Conservation (phyloP, 2,113 vertebrate genomes). For the Aphyosemion australe region DNA sequence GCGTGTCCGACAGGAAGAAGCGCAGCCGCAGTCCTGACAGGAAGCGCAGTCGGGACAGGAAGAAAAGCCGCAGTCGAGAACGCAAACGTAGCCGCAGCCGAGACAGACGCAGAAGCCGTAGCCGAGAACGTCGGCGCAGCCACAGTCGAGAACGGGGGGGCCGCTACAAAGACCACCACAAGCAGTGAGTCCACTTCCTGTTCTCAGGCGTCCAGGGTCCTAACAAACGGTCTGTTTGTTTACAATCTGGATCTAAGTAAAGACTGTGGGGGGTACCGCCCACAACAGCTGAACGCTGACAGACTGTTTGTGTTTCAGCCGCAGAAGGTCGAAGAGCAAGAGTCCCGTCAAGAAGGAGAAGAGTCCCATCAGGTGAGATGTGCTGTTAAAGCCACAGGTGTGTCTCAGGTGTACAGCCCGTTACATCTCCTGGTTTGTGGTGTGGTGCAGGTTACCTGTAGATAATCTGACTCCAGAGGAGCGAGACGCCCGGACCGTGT, state of each 20-base stretch:
- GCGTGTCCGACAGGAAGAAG: slow-evolving; percentile 80
- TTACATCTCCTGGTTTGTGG: not conserved
- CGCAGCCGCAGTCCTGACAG: slow-evolving; percentile 89
- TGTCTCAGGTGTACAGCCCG: not conserved
- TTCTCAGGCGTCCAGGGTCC: not conserved
- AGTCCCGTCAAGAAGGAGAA: slow-evolving; percentile 94
- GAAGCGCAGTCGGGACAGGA: slow-evolving; percentile 81
- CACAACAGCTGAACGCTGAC: not conserved
- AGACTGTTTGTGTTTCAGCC: slow-evolving; percentile 67
- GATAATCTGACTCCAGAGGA: slow-evolving; percentile 96
- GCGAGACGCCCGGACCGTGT: slow-evolving; percentile 94
- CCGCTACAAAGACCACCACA: slow-evolving; percentile 81
- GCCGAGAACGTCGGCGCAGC: slow-evolving; percentile 83
- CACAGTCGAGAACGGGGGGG: slow-evolving; percentile 87
- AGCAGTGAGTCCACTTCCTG: slow-evolving; percentile 71
- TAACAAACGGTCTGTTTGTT: too few species aligned
- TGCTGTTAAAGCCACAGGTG: not conserved
- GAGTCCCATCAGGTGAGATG: slow-evolving; percentile 82
- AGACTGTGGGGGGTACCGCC: not conserved
- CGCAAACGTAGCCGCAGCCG: slow-evolving; percentile 88
- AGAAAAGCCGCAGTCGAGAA: slow-evolving; percentile 89
- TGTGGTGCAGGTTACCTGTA: slow-evolving; percentile 85
- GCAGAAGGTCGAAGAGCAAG: slow-evolving; percentile 88
- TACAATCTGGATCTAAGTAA: too few species aligned
- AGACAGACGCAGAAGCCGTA: slow-evolving; percentile 71